A percentile compares a stretch with the other conserved stretches of the same genome.
Evolutionary conservation across 2,888 invertebrate species (phyloP).

Genomic region (Drosophila fulvimacula): DNA sequence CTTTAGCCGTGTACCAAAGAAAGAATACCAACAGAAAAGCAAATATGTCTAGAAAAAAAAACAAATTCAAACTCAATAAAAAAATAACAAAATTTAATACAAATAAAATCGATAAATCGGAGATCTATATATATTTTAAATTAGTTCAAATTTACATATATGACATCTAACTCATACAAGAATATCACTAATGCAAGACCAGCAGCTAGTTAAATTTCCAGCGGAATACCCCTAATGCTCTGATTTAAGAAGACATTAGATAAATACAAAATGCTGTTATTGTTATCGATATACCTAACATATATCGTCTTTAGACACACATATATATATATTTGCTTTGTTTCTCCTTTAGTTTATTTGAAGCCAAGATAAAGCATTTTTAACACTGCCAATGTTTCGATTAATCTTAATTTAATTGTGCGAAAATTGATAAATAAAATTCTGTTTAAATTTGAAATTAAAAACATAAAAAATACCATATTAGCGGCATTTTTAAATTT

Average conservation of each 20-base stretch:
- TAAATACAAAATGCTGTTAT: constrained; percentile 45
- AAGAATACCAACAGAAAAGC: constrained; percentile 21
- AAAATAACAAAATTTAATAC: constrained; percentile 8
- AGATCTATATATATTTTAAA: constrained; percentile 58
- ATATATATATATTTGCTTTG: constrained; percentile 28
- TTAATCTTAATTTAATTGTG: constrained; percentile 21
- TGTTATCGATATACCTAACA: constrained; percentile 50
- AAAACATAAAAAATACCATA: background rate
- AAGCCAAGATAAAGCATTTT: constrained; percentile 22
- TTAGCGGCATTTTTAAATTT: constrained; percentile 13
- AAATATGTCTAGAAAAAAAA: constrained; percentile 32
- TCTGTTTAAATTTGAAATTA: constrained; percentile 18
- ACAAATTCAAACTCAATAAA: constrained; percentile 25
- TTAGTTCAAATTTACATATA: constrained; percentile 64
- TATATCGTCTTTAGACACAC: constrained; percentile 32
- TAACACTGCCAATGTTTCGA: constrained; percentile 52
- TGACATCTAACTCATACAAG: constrained; percentile 19
- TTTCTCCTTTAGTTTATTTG: constrained; percentile 15
- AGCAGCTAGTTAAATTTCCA: constrained; percentile 39
- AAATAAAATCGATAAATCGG: constrained; percentile 37
- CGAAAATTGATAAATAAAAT: constrained; percentile 24
- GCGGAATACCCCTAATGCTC: constrained; percentile 5
- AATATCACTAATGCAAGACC: constrained; percentile 8
- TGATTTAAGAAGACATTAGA: constrained; percentile 10
- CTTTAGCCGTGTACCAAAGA: constrained; percentile 77